Base-by-base conservation (phyloP, 2,888 invertebrate genomes). In the Caenorhabditis sp. region DNA sequence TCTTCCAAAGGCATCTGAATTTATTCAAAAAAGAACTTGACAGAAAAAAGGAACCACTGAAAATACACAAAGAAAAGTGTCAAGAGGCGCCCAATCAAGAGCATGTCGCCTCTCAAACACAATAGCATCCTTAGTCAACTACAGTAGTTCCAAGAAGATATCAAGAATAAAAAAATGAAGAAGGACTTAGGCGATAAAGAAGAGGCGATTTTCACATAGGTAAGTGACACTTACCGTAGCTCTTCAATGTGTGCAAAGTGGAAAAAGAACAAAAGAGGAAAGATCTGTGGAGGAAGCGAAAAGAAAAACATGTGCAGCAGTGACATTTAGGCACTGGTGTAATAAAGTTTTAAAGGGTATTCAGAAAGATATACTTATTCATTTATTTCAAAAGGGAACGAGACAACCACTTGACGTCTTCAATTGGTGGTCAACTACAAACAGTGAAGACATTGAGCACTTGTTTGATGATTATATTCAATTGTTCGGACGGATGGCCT, bases 381-480 rank as follows among this genome's bases (percentile, higher is more conserved):
- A n/a, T n/a, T n/a, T n/a, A n/a, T 31, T 31, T 31, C 5, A 31
- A 31, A 31, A 31, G 31, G 31, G n/a, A n/a, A n/a, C n/a, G n/a
- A n/a, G n/a, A n/a, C n/a, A n/a, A n/a, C n/a, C n/a, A n/a, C n/a
- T n/a, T n/a, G n/a, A n/a, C n/a, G n/a, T n/a, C n/a, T n/a, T 31
- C 31, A 31, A 10, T 31, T 31, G 4, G 31, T 31, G 4, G 31
- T 4, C 4, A 31, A 31, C 31, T 31, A 31, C 31, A 31, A 31
- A 31, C 31, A 31, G n/a, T n/a, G n/a, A n/a, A n/a, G n/a, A n/a
- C n/a, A n/a, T n/a, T 31, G 10, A 10, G 31, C 43, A 43, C 43
- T 43, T 43, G 43, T 43, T 43, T 43, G 43, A 43, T 43, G 43
- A 43, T 43, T 43, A 43, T 43, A 43, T 43, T 43, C 43, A 43